Evolutionary conservation across 2,113 vertebrate genomes (phyloP).

Genomic region (Eurystomus gularis): DNA sequence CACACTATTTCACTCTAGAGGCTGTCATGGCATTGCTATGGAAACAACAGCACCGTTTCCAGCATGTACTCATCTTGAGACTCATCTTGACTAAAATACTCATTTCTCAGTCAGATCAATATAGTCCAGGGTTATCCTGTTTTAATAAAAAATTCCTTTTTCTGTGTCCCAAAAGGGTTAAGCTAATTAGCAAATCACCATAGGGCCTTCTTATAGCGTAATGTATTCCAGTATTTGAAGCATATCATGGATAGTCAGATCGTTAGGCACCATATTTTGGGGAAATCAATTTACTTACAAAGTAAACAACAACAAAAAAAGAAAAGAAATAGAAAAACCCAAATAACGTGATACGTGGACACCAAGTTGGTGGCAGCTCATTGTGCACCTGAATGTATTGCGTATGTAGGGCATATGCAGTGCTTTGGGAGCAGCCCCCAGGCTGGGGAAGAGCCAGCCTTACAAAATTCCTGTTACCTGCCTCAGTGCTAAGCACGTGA

Average conservation of each 20-base stretch:
- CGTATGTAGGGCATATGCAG: neutral
- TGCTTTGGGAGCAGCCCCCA: neutral
- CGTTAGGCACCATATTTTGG: neutral
- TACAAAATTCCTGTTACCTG: neutral
- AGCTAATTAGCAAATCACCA: conserved; percentile 61
- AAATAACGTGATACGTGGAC: neutral
- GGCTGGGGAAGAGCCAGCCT: neutral
- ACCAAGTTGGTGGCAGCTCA: neutral
- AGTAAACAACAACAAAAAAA: conserved; percentile 14
- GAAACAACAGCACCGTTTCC: conserved; percentile 48
- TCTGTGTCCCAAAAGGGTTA: conserved; percentile 36
- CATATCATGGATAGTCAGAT: neutral
- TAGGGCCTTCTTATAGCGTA: conserved; percentile 15
- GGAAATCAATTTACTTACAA: conserved; percentile 13
- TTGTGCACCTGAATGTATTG: neutral
- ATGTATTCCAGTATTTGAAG: conserved; percentile 51
- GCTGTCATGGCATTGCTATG: conserved; percentile 64
- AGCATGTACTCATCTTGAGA: conserved; percentile 29
- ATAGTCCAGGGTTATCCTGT: conserved; percentile 45
- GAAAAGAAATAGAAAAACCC: neutral
- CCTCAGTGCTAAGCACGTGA: neutral
- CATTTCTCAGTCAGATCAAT: conserved; percentile 48
- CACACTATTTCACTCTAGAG: conserved; percentile 21
- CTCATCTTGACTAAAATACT: conserved; percentile 47
- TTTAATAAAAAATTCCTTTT: conserved; percentile 63